Conservation (phyloP, 2,113 vertebrate genomes). For the Micronycteris hirsuta region DNA sequence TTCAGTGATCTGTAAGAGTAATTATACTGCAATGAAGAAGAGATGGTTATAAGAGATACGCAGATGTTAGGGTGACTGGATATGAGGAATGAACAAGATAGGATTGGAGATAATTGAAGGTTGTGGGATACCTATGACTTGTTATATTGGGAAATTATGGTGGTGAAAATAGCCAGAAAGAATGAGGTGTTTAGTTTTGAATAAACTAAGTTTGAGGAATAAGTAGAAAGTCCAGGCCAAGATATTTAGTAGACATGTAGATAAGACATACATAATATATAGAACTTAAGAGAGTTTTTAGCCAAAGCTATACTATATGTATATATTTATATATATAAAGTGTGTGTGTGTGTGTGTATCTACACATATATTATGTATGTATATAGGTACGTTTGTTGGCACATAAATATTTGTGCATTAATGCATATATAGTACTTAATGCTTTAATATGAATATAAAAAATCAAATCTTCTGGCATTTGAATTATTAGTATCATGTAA, state of each 20-base stretch:
- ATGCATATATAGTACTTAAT: neutral
- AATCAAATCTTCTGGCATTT: neutral
- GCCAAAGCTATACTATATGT: too few relatives aligned
- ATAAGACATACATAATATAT: neutral
- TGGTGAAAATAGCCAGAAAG: neutral
- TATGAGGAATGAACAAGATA: neutral
- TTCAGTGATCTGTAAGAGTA: neutral
- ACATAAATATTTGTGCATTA: neutral
- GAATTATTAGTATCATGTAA: neutral
- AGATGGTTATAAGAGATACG: neutral
- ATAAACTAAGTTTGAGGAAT: neutral
- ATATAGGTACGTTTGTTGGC: neutral
- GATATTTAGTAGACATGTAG: neutral
- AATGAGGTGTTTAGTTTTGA: neutral
- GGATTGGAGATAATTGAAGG: neutral
- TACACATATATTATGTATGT: neutral
- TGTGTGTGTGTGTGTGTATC: neutral
- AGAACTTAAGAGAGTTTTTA: neutral
- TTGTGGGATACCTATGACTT: neutral
- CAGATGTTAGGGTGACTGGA: neutral
- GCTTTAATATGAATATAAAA: neutral
- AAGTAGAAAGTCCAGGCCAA: neutral
- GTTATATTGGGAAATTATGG: neutral
- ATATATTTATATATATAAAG: too few relatives aligned
- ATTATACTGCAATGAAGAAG: neutral